phyloP scores from a whole-genome alignment of 1,140 invertebrate genomes.

The Steinernema khuongi region DNA sequence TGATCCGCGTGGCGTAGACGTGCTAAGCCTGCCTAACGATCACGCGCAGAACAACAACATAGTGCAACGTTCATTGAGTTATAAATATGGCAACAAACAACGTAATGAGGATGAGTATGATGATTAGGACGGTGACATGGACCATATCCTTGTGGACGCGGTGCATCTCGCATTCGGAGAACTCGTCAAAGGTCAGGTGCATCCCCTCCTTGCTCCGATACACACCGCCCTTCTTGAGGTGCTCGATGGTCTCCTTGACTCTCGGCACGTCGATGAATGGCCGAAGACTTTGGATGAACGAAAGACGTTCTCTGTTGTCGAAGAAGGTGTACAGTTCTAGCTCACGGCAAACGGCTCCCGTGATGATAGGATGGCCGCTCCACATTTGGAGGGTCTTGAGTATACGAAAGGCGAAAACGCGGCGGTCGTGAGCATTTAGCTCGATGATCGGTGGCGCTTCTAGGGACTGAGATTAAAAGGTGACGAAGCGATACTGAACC shows the following conservation, averaged over 20 bases:
- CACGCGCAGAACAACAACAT: too few species aligned
- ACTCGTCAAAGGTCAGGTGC: neutral
- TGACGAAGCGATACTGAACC: neutral
- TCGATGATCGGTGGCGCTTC: too few species aligned
- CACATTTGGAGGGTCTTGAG: neutral
- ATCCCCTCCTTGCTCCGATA: neutral
- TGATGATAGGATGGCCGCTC: slow-evolving; percentile 5
- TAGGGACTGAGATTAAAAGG: too few species aligned
- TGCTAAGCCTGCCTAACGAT: too few species aligned
- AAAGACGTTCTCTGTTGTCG: neutral
- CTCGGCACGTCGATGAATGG: neutral
- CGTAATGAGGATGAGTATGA: neutral
- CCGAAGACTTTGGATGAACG: neutral
- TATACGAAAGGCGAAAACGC: neutral
- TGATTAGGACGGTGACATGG: neutral
- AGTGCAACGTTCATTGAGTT: neutral
- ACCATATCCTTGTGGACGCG: neutral
- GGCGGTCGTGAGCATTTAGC: neutral
- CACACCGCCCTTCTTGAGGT: neutral
- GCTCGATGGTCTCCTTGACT: neutral
- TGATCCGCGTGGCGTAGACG: too few species aligned
- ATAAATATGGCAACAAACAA: neutral
- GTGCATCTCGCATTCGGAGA: neutral
- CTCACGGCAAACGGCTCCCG: neutral
- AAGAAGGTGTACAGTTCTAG: neutral